Conservation (phyloP, 2,888 invertebrate species). For the Trissolcus japonicus region DNA sequence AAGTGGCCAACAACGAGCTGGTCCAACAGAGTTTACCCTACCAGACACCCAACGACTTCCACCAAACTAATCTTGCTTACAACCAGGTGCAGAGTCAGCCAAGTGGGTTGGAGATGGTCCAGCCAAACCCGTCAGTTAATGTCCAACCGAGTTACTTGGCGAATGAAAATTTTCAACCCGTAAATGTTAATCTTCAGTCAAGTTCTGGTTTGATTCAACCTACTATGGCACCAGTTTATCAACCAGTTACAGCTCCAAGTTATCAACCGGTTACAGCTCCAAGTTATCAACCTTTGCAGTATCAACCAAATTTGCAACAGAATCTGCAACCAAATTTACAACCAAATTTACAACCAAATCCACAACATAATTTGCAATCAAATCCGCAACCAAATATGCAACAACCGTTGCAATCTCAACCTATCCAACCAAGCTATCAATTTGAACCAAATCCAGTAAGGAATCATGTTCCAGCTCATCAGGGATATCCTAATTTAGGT, state of each 20-base stretch:
- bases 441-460: constrained; percentile 12
- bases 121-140: constrained; percentile 3
- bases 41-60: background rate
- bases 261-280: background rate
- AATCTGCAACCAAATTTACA: constrained; percentile 8
- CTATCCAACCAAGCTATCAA: constrained; percentile 14
- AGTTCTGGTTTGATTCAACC: background rate
- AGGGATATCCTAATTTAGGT: background rate
- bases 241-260: background rate
- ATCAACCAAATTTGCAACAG: constrained; percentile 8
- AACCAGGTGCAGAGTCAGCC: background rate
- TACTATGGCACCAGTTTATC: background rate
- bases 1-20: background rate
- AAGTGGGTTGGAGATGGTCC: background rate
- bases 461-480: background rate
- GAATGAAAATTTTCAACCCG: background rate
- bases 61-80: background rate
- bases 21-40: background rate
- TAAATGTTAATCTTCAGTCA: background rate
- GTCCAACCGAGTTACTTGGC: constrained; percentile 1
- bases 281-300: background rate
- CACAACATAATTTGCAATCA: background rate
- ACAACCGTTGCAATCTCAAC: constrained; percentile 6
- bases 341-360: constrained; percentile 5
- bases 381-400: constrained; percentile 1